Percentiles rank a stretch among this genome's conserved stretches.
These are phyloP conservation scores for Orchesella cincta DNA, from an alignment of 1,140 invertebrate species.

Conservation along the genomic window DNA sequence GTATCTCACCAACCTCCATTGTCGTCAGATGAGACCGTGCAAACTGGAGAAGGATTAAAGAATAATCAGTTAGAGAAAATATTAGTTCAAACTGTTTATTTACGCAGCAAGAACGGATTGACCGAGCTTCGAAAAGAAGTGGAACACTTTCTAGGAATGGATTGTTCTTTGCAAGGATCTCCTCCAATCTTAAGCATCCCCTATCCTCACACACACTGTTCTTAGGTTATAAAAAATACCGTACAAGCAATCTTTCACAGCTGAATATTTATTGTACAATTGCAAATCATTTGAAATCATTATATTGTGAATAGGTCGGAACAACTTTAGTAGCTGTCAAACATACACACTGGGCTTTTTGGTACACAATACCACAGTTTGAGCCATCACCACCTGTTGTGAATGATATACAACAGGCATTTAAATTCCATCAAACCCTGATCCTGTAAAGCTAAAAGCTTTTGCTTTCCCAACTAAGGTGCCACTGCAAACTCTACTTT, in stretches of 20 bases:
- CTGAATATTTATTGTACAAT: too few relatives aligned
- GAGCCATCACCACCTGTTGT: slow-evolving; percentile 71
- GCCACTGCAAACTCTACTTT: slow-evolving; percentile 40
- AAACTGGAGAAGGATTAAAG: slow-evolving; percentile 43
- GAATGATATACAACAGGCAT: slow-evolving; percentile 74
- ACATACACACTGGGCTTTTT: slow-evolving; percentile 90
- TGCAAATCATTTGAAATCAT: too few relatives aligned
- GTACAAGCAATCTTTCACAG: too few relatives aligned
- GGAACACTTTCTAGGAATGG: slow-evolving; percentile 51
- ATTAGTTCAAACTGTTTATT: slow-evolving; percentile 95
- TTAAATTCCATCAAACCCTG: slow-evolving; percentile 69
- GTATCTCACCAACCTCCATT: slow-evolving; percentile 86
- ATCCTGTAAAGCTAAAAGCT: slow-evolving; percentile 68
- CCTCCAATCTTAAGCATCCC: slow-evolving; percentile 88
- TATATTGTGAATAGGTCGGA: slow-evolving; percentile 16
- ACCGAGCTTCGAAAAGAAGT: slow-evolving; percentile 80
- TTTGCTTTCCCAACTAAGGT: slow-evolving; percentile 72
- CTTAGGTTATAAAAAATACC: too few relatives aligned
- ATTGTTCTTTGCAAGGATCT: slow-evolving; percentile 72
- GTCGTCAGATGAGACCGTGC: slow-evolving; percentile 63
- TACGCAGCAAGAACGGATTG: slow-evolving; percentile 79
- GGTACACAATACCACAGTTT: slow-evolving; percentile 88
- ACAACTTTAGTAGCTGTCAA: slow-evolving; percentile 76
- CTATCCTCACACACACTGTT: slow-evolving; percentile 76
- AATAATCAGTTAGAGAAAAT: slow-evolving; percentile 57